These are phyloP conservation scores for Pipa parva DNA, from an alignment of 2,113 vertebrate species.

Conservation along the genomic window DNA sequence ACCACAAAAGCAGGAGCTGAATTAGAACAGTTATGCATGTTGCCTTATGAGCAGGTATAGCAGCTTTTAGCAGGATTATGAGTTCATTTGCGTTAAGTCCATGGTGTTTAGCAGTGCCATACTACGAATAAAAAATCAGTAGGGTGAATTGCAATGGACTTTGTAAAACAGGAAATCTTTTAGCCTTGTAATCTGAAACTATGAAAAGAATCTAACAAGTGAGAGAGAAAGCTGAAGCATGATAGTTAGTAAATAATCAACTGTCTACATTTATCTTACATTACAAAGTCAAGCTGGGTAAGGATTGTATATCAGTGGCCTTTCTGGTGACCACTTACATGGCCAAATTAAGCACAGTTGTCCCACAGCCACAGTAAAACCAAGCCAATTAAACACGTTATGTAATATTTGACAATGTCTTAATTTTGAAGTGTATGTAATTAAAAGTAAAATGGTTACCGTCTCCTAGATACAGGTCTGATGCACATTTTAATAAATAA, in stretches of 20 bases:
- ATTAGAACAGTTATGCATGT: background rate
- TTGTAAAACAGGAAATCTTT: constrained; percentile 21
- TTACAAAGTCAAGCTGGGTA: constrained; percentile 18
- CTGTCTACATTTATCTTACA: constrained; percentile 14
- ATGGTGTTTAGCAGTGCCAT: constrained; percentile 6
- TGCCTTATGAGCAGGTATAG: background rate
- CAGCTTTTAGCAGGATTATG: constrained; percentile 3
- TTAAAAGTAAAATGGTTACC: too few species aligned
- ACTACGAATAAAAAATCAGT: constrained; percentile 25
- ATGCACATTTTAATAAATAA: too few species aligned
- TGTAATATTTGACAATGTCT: too few species aligned
- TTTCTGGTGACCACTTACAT: background rate
- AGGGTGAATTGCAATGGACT: constrained; percentile 4
- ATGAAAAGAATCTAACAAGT: constrained; percentile 29
- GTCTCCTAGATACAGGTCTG: too few species aligned
- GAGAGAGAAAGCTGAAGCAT: background rate
- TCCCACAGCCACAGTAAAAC: too few species aligned
- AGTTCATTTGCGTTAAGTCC: constrained; percentile 22
- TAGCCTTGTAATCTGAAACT: constrained; percentile 15
- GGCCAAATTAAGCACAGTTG: background rate
- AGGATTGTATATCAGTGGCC: background rate
- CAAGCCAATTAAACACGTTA: too few species aligned
- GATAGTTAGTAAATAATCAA: constrained; percentile 8
- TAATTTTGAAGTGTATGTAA: too few species aligned
- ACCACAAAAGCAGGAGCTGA: too few species aligned